Evolutionary conservation across 2,888 invertebrate genomes (phyloP), one percentile per base, ranked within the genome.

Genomic region (Venusia cambrica): DNA sequence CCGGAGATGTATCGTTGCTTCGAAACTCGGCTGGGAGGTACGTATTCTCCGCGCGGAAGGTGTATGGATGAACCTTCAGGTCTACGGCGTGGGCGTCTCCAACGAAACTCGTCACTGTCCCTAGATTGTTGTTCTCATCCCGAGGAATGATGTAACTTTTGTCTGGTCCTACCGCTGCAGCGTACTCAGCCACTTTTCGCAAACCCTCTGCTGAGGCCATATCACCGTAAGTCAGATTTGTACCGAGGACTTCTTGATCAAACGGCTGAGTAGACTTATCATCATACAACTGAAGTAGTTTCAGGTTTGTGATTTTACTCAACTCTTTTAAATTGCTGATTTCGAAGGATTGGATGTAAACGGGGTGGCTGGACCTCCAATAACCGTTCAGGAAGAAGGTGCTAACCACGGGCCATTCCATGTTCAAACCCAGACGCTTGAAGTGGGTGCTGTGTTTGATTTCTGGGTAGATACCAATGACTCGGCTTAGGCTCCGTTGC

Each of bases 281-380:
- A 18, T 71, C 70, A 40, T 62, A 75, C 5, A 87, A 46, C 48
- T 87, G 85, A 16, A 85, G 41, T 3, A 87, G 53, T 9, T 73
- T 59, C 4, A 87, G 48, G 17, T 62, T 51, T 1, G 85, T 84
- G 0, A 83, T 62, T 10, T 58, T 55, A 49, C 73, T 79, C 0
- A 87, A 51, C 40, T 70, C 61, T 46, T 78, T 79, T 22, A 87
- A 61, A 50, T 83, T 84, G 26, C 51, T 71, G 0, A 84, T 57
- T 69, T 87, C 84, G 32, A 87, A 83, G 0, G 85, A 87, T 51
- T 87, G 85, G 18, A 87, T 85, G 26, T 76, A 83, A 12, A 76
- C 69, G 1, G 79, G 80, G 19, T 72, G 68, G 0, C 57, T 36
- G 5, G 48, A 42, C 5, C 57, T 69, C 9, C 38, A 48, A 37